A percentile compares a stretch with the other conserved stretches of the same genome.
Evolutionary conservation across 2,113 vertebrate species (phyloP).

Genomic region (Vombatus ursinus): DNA sequence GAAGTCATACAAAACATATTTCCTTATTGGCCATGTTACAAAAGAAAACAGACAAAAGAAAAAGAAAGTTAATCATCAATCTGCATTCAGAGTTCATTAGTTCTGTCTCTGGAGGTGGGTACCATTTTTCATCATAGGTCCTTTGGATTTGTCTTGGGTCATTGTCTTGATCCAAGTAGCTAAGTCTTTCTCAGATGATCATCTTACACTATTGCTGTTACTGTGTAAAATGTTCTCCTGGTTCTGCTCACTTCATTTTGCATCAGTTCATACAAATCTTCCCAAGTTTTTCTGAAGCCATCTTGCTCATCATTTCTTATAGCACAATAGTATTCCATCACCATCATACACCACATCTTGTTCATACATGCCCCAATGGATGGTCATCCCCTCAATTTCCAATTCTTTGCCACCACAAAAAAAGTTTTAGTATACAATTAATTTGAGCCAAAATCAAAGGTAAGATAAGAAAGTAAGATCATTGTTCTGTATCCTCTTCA

Average conservation of each 20-base stretch:
- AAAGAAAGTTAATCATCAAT: not conserved
- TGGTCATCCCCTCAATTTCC: not conserved
- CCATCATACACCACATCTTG: not conserved
- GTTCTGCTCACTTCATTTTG: not conserved
- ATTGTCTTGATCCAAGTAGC: too few relatives aligned
- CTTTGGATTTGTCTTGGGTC: not conserved
- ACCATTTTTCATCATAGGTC: not conserved
- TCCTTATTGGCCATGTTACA: not conserved
- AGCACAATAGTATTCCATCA: not conserved
- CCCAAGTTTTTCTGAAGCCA: not conserved
- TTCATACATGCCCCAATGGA: not conserved
- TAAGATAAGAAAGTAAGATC: not conserved
- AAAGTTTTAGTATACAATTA: not conserved
- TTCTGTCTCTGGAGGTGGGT: not conserved
- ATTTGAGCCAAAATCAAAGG: not conserved
- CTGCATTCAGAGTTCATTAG: not conserved
- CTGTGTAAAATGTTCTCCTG: not conserved
- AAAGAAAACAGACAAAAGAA: not conserved
- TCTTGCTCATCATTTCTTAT: not conserved
- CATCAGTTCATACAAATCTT: not conserved
- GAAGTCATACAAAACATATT: not conserved
- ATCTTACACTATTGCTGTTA: not conserved
- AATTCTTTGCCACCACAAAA: not conserved
- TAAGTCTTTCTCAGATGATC: too few relatives aligned
- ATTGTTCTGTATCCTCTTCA: not conserved